Conservation (phyloP, 1,140 invertebrate species). For the Platyscapa corneri region DNA sequence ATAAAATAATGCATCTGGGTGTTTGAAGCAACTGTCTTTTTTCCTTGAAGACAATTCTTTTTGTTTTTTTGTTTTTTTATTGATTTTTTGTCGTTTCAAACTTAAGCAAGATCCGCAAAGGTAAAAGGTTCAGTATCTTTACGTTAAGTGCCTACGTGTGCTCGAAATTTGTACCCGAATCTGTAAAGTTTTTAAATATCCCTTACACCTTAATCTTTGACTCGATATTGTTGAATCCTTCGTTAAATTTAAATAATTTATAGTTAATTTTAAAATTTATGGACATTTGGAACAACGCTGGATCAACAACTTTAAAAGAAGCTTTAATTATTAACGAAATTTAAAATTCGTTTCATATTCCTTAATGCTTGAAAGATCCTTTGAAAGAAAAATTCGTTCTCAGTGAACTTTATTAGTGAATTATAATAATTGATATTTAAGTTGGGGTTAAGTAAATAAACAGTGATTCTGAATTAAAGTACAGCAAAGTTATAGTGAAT, state of each 20-base stretch:
- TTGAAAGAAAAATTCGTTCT: background rate
- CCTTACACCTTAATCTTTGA: background rate
- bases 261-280: background rate
- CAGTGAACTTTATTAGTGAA: background rate
- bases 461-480: background rate
- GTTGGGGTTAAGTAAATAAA: background rate
- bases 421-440: background rate
- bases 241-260: background rate
- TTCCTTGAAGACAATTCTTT: background rate
- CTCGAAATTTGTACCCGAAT: background rate
- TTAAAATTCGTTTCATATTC: background rate
- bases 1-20: background rate
- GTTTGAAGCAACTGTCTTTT: background rate
- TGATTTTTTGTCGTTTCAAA: background rate
- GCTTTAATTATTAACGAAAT: too few relatives aligned
- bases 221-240: background rate
- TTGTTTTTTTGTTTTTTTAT: background rate
- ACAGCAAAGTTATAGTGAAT: background rate
- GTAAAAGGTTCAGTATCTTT: conserved; percentile 24
- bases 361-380: background rate
- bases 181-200: background rate
- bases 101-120: background rate
- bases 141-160: conserved; percentile 3
- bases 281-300: background rate
- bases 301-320: background rate